Base-by-base conservation (phyloP, 2,797 vertebrate genomes). In the Lindbergichthys nudifrons region DNA sequence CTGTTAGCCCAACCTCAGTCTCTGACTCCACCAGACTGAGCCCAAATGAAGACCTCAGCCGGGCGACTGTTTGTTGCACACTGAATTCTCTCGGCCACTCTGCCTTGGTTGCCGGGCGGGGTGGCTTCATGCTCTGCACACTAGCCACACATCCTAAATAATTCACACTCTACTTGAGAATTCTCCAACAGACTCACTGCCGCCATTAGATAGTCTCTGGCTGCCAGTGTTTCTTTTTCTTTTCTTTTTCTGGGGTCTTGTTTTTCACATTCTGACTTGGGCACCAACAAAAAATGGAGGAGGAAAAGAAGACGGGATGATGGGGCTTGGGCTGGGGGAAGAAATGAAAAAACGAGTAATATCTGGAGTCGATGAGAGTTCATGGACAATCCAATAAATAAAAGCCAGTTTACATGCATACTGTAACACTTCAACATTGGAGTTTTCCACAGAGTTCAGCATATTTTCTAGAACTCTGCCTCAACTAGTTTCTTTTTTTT, bases 131-230 rank as follows among this genome's bases (percentile, higher is more conserved):
- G 82, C 87, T 83, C 88, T 83, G 83, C 87, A 88, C 88, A 85
- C 86, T 84, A 77, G 89, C 91, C 90, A 90, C 91, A 91, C 86
- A 68, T 86, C 75, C 89, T 93, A 92, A 92, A 93, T 93, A 93
- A 93, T 93, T 93, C 90, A 93, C 88, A 87, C 89, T 83, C 90
- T 93, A 84, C 92, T 93, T 91, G 91, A 92, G 87, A 88, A 92
- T 93, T 92, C 92, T 92, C 90, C 88, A 87, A 87, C 89, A 83
- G 86, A 92, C 90, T 86, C 88, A 54, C 82, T 80, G 87, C 91
- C 84, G 86, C 89, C 92, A 93, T 93, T 92, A 92, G 89, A 88
- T 88, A 84, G 83, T 84, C 90, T 90, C 85, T 52, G 81, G 77
- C 89, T 90, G 86, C 80, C 86, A 83, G 82, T 81, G 86, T 80